Evolutionary conservation across 2,888 invertebrate genomes (phyloP), one percentile per base, ranked within the genome.

Genomic region (Thumatha senex): DNA sequence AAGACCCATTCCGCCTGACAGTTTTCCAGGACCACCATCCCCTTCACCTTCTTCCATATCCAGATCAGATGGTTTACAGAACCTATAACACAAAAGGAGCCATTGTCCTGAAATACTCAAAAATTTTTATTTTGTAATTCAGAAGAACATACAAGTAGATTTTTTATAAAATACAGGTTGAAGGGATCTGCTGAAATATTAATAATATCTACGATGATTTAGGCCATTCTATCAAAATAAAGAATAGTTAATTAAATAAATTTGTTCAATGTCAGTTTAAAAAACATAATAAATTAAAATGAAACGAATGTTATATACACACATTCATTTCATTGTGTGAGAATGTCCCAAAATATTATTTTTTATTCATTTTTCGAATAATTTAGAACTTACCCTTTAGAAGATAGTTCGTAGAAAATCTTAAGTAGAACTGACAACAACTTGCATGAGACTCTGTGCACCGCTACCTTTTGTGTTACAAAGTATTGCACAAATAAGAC

Each of bases 1-100:
- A 4, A 99, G 90, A 0, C 99, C 99, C 76, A 97, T 96, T 7
- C 97, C 97, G 57, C 95, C 94, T 0, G 94, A 92, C 29, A 92
- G 78, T 48, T 92, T 92, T 0, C 93, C 93, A 0, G 93, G 92
- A 1, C 86, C 84, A 15, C 93, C 93, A 10, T 93, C 95, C 18
- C 94, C 94, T 58, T 95, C 95, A n/a, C 94, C 94, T 62, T 95
- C 95, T 34, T 96, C 96, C 69, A 94, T 95, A 69, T 96, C 94
- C 24, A 96, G 87, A 74, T 98, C 98, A 3, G 96, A 94, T 0
- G 98, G 98, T 42, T 97, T 94, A 77, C 99, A 98, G 85, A 99
- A 99, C 12, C 99, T 99, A 92, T 7, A 42, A 31, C 18, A 31
- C 24, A 33, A 38, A 13, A 14, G 2, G 31, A n/a, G 14, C 10